Base-by-base conservation (phyloP, 2,888 invertebrate species). In the Agrotis clavis region DNA sequence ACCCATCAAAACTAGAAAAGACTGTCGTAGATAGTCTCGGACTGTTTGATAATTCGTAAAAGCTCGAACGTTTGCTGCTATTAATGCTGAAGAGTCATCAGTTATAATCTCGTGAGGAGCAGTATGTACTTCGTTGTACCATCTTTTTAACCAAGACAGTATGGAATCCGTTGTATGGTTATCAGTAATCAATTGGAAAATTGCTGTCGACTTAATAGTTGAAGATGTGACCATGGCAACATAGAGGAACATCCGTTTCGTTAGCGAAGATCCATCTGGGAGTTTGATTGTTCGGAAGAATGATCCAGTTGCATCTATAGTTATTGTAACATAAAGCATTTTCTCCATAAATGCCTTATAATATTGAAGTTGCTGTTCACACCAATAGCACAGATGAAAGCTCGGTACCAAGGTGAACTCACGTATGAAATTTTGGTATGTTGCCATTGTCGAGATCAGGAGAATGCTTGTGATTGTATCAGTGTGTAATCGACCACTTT, bases 191-290 rank as follows among this genome's bases (percentile, higher is more conserved):
- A 68, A 54, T 61, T 68, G 68, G 61, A 16, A 61, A 61, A 68
- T 68, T 61, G 68, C 68, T 68, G 53, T 61, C 0, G 68, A 68
- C 54, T 54, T 68, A 61, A 54, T 68, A 61, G 68, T 68, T 68
- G 61, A 61, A 54, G 64, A 64, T 1, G 64, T 64, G 41, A 53
- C 11, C 64, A 64, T 64, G 4, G n/a, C 48, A 62, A 62, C 62
- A 30, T 62, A 62, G n/a, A 62, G 62, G 9, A 62, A 62, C 19
- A 63, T 48, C 30, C 50, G 30, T 50, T 63, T 63, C 5, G 62
- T 50, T 63, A 63, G 16, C 50, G 14, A 5, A 9, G 62, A 63
- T 50, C 62, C 62, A 63, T 63, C 63, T 50, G 63, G 63, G 1
- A 63, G 50, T 63, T 30, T 63, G 48, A 63, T n/a, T 19, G 30